Evolutionary conservation across 2,113 vertebrate species (phyloP), one percentile per base, ranked within the genome.

Genomic region (Tetraodon nigroviridis): DNA sequence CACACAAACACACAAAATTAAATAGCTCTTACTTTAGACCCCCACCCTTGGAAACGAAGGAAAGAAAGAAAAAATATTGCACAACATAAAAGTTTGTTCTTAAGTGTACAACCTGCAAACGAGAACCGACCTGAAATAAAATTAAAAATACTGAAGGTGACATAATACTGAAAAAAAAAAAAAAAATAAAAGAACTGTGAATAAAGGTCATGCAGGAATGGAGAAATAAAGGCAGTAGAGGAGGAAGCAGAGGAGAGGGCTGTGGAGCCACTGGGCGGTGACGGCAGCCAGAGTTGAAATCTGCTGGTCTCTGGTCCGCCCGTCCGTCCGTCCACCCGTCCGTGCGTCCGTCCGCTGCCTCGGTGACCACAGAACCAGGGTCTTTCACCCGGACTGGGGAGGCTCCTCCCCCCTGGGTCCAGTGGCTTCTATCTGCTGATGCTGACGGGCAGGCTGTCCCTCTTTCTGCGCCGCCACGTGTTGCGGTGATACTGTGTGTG

Each of bases 381-480:
- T 63, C 47, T 60, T 21, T 51, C 67, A 52, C 67, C 68, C 65
- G 53, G 67, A 68, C 16, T 46, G n/a, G 64, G 46, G 59, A 50
- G 14, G 42, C 52, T 37, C 11, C 32, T 10, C 29, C 29, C 11
- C 32, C 32, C 32, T 37, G 32, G 32, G 3, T 24, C 20, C 48
- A 40, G 76, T 41, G 52, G 69, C 51, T 75, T 84, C 92, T 92
- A 98, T 95, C 96, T 94, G 90, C 94, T 98, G 85, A 96, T 93
- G 82, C 94, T 95, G 70, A 94, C 93, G 0, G 94, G 94, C 42
- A 96, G 92, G 83, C 89, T 94, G 86, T 97, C 95, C 86, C 94
- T 90, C 84, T 97, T 99, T 76, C 93, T 93, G 80, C 94, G 93
- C 22, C 94, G 90, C 93, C 93, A 96, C 68, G 92, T 93, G 58